A percentile compares a stretch with the other conserved stretches of the same genome.
These are phyloP conservation scores for Chrysocyon brachyurus DNA, from an alignment of 2,797 vertebrate genomes.

Conservation along the genomic window DNA sequence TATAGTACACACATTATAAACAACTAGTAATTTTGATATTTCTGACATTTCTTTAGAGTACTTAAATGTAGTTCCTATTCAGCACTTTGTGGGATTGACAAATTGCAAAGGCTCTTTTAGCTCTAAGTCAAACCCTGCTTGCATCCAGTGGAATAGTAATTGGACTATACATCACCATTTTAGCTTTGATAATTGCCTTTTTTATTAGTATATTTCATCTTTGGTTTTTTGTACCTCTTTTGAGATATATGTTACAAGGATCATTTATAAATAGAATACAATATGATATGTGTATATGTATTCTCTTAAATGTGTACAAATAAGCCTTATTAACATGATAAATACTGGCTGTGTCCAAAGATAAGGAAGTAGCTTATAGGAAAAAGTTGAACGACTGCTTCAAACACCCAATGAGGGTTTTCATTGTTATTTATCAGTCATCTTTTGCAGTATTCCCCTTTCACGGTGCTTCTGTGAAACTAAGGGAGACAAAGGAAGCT, in stretches of 20 bases:
- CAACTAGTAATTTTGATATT: constrained; percentile 13
- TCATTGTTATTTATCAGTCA: constrained; percentile 34
- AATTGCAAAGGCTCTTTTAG: constrained; percentile 31
- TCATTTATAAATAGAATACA: constrained; percentile 43
- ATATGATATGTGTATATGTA: background rate
- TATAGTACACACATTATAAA: background rate
- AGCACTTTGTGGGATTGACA: constrained; percentile 43
- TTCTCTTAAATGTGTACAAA: constrained; percentile 29
- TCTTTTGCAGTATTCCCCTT: background rate
- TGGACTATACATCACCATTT: constrained; percentile 16
- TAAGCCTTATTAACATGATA: constrained; percentile 25
- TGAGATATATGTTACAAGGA: background rate
- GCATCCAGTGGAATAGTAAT: background rate
- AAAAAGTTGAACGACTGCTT: constrained; percentile 1
- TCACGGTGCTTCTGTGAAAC: background rate
- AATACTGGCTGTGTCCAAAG: background rate
- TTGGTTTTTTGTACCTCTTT: constrained; percentile 58
- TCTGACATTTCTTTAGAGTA: constrained; percentile 2
- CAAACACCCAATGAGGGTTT: background rate
- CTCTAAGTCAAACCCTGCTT: constrained; percentile 28
- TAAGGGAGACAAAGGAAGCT: constrained; percentile 26
- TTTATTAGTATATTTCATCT: constrained; percentile 21
- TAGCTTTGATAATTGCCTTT: constrained; percentile 34
- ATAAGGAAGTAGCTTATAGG: background rate
- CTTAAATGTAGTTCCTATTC: background rate